These are phyloP conservation scores for Pithecia hirsuta DNA, from an alignment of 2,797 vertebrate genomes.

Conservation along the genomic window DNA sequence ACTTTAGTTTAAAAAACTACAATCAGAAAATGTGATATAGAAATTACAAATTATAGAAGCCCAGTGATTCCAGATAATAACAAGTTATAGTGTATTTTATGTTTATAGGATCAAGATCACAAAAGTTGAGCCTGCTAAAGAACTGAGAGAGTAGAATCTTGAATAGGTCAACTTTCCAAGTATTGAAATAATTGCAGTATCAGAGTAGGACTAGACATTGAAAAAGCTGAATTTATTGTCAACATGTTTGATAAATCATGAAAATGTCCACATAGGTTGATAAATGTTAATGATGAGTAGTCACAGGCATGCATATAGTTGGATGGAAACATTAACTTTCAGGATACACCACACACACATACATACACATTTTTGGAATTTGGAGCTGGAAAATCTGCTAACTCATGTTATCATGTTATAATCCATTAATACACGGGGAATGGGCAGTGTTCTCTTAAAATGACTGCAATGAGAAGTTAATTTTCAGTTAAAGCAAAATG, in stretches of 20 bases:
- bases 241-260: neutral
- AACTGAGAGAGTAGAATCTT: neutral
- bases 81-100: neutral
- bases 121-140: neutral
- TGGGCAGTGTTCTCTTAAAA: neutral
- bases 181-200: neutral
- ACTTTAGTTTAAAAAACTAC: neutral
- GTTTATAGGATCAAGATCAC: neutral
- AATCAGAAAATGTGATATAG: neutral
- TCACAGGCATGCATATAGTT: neutral
- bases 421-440: neutral
- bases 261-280: neutral
- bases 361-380: neutral
- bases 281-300: neutral
- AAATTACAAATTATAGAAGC: neutral
- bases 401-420: neutral
- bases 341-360: neutral
- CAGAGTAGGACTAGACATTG: neutral
- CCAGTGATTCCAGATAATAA: neutral
- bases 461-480: neutral
- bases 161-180: neutral
- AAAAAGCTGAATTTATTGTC: neutral
- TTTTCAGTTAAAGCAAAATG: neutral
- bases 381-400: neutral
- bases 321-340: neutral